Base-by-base conservation (phyloP, 2,797 vertebrate genomes). In the Etheostoma nigrum region DNA sequence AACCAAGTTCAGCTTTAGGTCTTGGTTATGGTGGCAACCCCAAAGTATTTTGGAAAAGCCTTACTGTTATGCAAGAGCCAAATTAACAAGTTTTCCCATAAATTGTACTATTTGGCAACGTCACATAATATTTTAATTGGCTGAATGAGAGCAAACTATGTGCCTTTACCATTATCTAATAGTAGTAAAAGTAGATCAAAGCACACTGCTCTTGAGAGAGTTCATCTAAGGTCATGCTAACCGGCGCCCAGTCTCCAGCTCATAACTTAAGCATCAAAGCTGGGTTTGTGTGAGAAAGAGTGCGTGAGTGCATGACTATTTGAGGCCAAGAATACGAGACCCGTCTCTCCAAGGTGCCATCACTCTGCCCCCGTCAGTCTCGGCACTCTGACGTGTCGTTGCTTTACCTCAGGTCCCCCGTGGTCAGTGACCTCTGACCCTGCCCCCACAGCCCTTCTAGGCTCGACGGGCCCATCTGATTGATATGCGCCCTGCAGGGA, bases 241-340 rank as follows among this genome's bases (percentile, higher is more conserved):
- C 83, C 13, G 75, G 89, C 64, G 85, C 88, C 91, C 79, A 60
- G 67, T 79, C 86, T 77, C 58, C 72, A 80, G 85, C 88, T 90
- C 88, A 90, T 92, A 92, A 93, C 88, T 91, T 89, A 33, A 76
- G 81, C 91, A 92, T 93, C 92, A 92, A 92, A 93, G 89, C 86
- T 63, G 66, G 47, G 57, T 86, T 90, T 88, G 84, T 89, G 82
- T 57, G 77, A 75, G 82, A 63, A 57, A 36, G 72, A 51, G 84
- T 74, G 82, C 7, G 47, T 57, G 82, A 81, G 76, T 76, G 77
- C 72, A 76, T 45, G 81, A 88, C 79, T 82, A 83, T 81, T 87
- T 87, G 86, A 85, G 85, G 87, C 77, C 78, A 84, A 79, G 81
- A 77, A 79, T 79, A 83, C 57, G 9, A 89, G 85, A 61, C 48